Percentiles rank a stretch among this genome's conserved stretches.
Conservation (phyloP, 2,113 vertebrate species). For the Leptocoma aspasia region DNA sequence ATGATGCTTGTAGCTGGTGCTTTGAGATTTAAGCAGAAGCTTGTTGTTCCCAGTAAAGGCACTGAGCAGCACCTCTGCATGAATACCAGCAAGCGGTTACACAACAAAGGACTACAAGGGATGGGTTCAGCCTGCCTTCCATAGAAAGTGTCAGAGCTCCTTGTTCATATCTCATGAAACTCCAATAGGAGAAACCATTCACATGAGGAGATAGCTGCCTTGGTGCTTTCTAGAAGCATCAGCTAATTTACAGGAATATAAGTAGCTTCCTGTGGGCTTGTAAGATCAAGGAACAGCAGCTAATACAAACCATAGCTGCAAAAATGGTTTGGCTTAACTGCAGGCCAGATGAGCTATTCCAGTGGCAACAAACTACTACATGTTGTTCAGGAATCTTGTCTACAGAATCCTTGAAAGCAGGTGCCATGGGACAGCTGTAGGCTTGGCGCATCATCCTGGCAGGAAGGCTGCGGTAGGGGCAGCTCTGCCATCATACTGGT, state of each 20-base stretch:
- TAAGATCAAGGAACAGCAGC: neutral
- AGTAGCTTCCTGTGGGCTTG: neutral
- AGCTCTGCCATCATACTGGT: neutral
- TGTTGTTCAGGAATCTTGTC: neutral
- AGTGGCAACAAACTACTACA: neutral
- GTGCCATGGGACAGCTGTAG: neutral
- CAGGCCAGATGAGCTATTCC: neutral
- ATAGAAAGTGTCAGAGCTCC: neutral
- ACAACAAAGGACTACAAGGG: neutral
- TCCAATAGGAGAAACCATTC: neutral
- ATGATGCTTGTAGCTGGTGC: neutral
- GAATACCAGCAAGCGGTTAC: neutral
- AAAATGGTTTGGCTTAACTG: neutral
- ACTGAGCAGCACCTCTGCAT: neutral
- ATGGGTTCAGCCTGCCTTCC: neutral
- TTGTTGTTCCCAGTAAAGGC: neutral
- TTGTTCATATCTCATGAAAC: neutral
- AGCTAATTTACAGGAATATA: neutral
- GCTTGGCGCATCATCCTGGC: neutral
- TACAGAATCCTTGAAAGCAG: neutral
- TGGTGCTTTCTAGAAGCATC: neutral
- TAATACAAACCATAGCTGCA: neutral
- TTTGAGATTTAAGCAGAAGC: neutral
- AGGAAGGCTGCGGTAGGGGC: neutral
- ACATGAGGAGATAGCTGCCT: neutral